A percentile compares a stretch with the other conserved stretches of the same genome.
phyloP scores from a whole-genome alignment of 2,888 invertebrate species.

The Piscicola geometra region DNA sequence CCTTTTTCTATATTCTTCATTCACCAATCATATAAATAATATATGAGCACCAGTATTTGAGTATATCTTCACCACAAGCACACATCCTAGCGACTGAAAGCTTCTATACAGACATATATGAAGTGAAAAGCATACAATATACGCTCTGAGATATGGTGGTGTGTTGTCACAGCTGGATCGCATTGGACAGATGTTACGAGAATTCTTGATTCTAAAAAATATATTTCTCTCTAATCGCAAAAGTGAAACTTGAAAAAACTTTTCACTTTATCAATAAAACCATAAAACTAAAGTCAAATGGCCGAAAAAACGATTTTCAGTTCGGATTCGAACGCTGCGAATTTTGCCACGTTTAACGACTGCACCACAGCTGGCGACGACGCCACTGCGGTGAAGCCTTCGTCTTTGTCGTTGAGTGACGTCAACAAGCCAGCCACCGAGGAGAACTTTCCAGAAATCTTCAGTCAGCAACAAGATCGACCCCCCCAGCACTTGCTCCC shows the following conservation, averaged over 20 bases:
- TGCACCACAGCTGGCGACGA: background rate
- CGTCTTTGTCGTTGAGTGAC: background rate
- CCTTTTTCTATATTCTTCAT: too few relatives aligned
- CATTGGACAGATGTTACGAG: background rate
- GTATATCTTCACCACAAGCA: too few relatives aligned
- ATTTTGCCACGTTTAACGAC: slow-evolving; percentile 15
- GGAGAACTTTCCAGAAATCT: background rate
- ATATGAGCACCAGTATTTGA: too few relatives aligned
- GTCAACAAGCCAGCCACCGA: background rate
- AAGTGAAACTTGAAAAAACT: background rate
- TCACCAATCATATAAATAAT: too few relatives aligned
- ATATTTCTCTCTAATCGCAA: background rate
- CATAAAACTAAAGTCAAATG: background rate
- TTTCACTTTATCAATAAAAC: background rate
- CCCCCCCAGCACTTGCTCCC: slow-evolving; percentile 14
- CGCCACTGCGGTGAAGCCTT: background rate
- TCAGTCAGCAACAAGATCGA: background rate
- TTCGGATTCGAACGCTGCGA: background rate
- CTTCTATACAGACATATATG: too few relatives aligned
- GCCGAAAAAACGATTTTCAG: slow-evolving; percentile 13
- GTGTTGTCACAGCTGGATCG: background rate
- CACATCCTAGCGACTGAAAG: too few relatives aligned
- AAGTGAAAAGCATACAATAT: too few relatives aligned
- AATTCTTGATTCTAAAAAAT: background rate
- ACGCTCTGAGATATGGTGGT: background rate